Evolutionary conservation across 1,140 invertebrate genomes (phyloP).

Genomic region (Oncopodura yosiiana): DNA sequence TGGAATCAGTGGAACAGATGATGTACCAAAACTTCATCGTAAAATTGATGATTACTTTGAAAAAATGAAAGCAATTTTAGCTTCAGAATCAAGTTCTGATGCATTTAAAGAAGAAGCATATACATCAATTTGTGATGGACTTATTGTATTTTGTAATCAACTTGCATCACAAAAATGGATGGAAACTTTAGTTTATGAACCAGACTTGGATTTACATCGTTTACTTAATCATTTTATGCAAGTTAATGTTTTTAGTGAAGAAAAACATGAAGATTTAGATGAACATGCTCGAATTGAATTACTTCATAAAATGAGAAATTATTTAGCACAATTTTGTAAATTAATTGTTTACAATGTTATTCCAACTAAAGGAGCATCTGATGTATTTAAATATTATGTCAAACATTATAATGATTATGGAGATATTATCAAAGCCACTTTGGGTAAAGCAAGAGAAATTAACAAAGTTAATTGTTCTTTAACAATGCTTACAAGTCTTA

Average conservation of each 20-base stretch:
- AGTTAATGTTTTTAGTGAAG: constrained; percentile 83
- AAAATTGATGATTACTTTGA: constrained; percentile 63
- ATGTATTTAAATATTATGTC: constrained; percentile 95
- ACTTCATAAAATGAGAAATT: constrained; percentile 88
- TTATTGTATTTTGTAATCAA: constrained; percentile 90
- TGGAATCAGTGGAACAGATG: constrained; percentile 40
- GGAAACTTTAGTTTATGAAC: constrained; percentile 66
- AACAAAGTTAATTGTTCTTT: constrained; percentile 93
- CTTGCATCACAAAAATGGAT: constrained; percentile 51
- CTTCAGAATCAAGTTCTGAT: constrained; percentile 44
- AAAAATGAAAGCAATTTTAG: constrained; percentile 58
- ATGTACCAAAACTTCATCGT: constrained; percentile 35
- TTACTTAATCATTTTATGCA: constrained; percentile 86
- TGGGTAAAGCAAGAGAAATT: constrained; percentile 93
- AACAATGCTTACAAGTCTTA: constrained; percentile 86
- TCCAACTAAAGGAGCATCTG: constrained; percentile 78
- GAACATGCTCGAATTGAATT: constrained; percentile 92
- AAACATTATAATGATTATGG: constrained; percentile 99
- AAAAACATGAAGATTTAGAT: constrained; percentile 72
- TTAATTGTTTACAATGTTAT: constrained; percentile 95
- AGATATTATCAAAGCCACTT: constrained; percentile 96
- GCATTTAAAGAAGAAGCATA: constrained; percentile 61
- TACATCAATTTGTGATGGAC: constrained; percentile 83
- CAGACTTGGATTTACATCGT: constrained; percentile 65
- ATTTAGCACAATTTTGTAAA: constrained; percentile 93